Conservation (phyloP, 2,888 invertebrate genomes). For the Cheilosia vernalis region DNA sequence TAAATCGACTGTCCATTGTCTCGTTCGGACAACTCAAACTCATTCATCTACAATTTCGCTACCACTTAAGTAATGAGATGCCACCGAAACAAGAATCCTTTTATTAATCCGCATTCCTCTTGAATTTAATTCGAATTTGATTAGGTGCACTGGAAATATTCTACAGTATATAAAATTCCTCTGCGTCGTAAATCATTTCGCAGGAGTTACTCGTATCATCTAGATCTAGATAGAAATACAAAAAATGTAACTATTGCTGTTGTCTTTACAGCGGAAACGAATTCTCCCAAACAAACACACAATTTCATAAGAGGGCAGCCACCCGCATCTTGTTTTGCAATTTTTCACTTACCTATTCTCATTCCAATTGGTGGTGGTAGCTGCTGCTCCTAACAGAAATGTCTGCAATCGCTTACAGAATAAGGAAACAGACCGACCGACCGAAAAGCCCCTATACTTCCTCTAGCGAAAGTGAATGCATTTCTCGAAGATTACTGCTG, state of each 20-base stretch:
- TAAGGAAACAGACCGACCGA: conserved; percentile 35
- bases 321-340: conserved; percentile 63
- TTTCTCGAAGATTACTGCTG: conserved; percentile 51
- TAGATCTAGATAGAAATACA: conserved; percentile 1
- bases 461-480: conserved; percentile 57
- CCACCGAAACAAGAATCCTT: no score
- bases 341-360: conserved; percentile 47
- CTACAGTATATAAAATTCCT: not conserved
- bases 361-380: not conserved
- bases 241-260: conserved; percentile 4
- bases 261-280: conserved; percentile 11
- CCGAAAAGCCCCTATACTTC: conserved; percentile 33
- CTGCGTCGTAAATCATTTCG: conserved; percentile 3
- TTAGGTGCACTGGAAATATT: no score
- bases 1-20: no score
- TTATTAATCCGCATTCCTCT: no score
- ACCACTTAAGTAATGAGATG: no score
- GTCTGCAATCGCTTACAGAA: conserved; percentile 65
- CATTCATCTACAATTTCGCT: no score
- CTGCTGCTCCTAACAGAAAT: conserved; percentile 28
- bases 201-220: conserved; percentile 38
- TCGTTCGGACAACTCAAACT: no score
- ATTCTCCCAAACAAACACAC: conserved; percentile 20
- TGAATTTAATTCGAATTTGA: no score
- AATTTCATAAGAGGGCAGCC: conserved; percentile 61